Evolutionary conservation across 2,888 invertebrate species (phyloP).

Genomic region (Limnephilus auricula): DNA sequence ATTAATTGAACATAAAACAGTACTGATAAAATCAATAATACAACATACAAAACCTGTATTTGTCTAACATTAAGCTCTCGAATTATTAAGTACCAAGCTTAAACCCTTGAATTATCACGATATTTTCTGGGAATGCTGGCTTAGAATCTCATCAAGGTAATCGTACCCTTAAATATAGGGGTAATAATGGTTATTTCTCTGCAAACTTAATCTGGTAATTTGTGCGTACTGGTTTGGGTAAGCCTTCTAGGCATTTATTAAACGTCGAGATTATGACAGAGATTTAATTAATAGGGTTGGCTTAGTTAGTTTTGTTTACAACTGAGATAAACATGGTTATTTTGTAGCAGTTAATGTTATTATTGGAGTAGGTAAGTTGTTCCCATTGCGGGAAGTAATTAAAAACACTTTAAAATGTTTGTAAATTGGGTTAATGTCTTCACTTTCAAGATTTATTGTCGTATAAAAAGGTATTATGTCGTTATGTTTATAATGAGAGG

Average conservation of each 20-base stretch:
- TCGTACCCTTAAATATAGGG: not conserved
- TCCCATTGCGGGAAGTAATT: not conserved
- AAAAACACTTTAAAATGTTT: not conserved
- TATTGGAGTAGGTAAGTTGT: no score
- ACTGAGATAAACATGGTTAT: not conserved
- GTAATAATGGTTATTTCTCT: not conserved
- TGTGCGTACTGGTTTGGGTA: not conserved
- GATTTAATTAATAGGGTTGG: not conserved
- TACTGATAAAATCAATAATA: not conserved
- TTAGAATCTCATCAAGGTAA: not conserved
- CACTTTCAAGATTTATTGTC: no score
- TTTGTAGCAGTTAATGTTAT: not conserved
- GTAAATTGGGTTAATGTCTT: no score
- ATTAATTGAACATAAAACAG: no score
- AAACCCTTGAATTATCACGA: not conserved
- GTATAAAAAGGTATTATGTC: no score
- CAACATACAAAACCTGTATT: not conserved
- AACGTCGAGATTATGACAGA: not conserved
- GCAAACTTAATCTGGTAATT: not conserved
- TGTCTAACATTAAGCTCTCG: not conserved
- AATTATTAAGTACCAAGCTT: not conserved
- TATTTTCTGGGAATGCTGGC: not conserved
- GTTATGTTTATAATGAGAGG: no score
- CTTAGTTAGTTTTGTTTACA: not conserved
- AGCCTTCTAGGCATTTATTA: not conserved